phyloP scores from a whole-genome alignment of 2,113 vertebrate genomes.

The Hemichromis elongatus region DNA sequence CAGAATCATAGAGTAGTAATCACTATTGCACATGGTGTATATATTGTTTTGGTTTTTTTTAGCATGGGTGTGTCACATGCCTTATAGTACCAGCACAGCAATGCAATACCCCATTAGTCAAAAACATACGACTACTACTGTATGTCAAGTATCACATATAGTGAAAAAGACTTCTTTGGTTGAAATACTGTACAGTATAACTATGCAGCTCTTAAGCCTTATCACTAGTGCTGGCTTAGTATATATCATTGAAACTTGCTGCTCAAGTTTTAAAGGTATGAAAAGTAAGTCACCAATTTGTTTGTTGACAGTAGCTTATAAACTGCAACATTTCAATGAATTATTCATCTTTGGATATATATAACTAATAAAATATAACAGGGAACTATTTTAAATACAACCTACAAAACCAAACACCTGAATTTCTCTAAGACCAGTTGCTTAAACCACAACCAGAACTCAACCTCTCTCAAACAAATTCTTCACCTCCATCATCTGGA shows the following conservation, averaged over 20 bases:
- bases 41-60: neutral
- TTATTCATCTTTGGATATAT: neutral
- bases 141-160: neutral
- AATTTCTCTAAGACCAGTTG: constrained; percentile 42
- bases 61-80: neutral
- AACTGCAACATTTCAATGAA: neutral
- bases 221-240: neutral
- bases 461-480: constrained; percentile 56
- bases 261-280: neutral
- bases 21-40: neutral
- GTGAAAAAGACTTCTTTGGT: neutral
- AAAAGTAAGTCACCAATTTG: neutral
- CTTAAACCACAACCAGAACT: constrained; percentile 48
- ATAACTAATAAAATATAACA: neutral
- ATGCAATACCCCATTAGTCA: neutral
- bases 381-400: neutral
- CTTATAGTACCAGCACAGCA: neutral
- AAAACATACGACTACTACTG: neutral
- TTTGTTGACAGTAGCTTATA: neutral
- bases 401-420: neutral
- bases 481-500: constrained; percentile 57
- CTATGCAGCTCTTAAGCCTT: neutral
- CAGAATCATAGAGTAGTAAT: neutral
- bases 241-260: neutral
- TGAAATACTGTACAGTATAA: neutral